Conservation (phyloP, 2,888 invertebrate genomes). For the Encarsia formosa region DNA sequence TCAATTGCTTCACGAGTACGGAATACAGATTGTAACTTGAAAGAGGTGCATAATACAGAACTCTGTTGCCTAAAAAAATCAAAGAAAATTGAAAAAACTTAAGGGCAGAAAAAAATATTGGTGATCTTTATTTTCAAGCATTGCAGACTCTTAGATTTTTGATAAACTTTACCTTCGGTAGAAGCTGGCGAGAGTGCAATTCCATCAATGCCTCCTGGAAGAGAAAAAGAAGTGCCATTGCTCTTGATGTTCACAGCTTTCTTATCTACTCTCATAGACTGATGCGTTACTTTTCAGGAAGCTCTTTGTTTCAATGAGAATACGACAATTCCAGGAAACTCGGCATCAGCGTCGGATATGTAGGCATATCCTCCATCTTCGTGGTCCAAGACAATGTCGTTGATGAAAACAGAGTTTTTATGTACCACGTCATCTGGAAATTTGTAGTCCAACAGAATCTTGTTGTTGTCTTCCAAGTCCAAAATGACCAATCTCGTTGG, state of each 20-base stretch:
- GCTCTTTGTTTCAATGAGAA: conserved; percentile 62
- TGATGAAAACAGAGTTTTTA: conserved; percentile 60
- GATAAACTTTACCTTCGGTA: conserved; percentile 3
- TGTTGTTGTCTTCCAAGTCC: too few relatives aligned
- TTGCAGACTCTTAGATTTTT: not conserved
- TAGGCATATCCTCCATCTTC: conserved; percentile 66
- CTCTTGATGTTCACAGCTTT: too few relatives aligned
- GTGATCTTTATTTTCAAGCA: not conserved
- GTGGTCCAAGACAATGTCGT: conserved; percentile 70
- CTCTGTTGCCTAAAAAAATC: too few relatives aligned
- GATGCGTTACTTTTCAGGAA: conserved; percentile 68
- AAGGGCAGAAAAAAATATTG: not conserved
- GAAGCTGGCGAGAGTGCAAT: too few relatives aligned
- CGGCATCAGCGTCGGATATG: conserved; percentile 66
- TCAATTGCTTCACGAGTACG: too few relatives aligned
- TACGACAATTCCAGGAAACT: conserved; percentile 69
- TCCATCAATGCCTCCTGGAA: too few relatives aligned
- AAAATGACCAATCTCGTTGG: conserved; percentile 66
- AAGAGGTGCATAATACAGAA: too few relatives aligned
- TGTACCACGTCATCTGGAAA: conserved; percentile 62
- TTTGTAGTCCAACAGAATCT: conserved; percentile 54
- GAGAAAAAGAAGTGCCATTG: too few relatives aligned
- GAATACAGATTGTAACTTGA: too few relatives aligned
- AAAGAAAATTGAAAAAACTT: too few relatives aligned
- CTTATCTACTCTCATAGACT: conserved; percentile 64